phyloP scores from a whole-genome alignment of 1,140 invertebrate genomes.

The Drosophila dunni region DNA sequence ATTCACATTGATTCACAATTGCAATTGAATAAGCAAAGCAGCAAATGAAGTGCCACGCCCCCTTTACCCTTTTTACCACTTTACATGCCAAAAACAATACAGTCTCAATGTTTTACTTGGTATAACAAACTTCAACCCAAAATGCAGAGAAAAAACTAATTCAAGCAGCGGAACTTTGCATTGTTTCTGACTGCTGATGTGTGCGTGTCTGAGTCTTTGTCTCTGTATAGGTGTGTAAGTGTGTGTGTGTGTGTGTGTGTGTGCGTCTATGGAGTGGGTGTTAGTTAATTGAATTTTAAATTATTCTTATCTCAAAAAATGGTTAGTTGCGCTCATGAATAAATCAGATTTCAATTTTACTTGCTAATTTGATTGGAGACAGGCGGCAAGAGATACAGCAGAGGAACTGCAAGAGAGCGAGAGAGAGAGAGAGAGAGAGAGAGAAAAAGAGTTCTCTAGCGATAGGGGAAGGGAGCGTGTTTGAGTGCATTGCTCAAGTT shows the following conservation, averaged over 20 bases:
- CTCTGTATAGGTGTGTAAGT: constrained; percentile 1
- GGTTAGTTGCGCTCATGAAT: constrained; percentile 77
- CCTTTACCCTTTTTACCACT: not conserved
- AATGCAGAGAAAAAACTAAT: constrained; percentile 13
- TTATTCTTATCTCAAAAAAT: constrained; percentile 66
- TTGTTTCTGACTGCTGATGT: constrained; percentile 36
- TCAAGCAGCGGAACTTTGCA: constrained; percentile 31
- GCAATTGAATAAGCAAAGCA: constrained; percentile 13
- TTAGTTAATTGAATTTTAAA: constrained; percentile 81
- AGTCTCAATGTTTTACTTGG: not conserved
- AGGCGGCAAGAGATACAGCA: constrained; percentile 10
- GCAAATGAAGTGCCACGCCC: constrained; percentile 1
- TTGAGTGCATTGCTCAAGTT: constrained; percentile 43
- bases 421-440: constrained; percentile 4
- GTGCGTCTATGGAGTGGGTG: constrained; percentile 28
- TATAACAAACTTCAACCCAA: constrained; percentile 22
- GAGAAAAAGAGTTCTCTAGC: not conserved
- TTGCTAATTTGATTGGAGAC: constrained; percentile 76
- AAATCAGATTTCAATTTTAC: constrained; percentile 80
- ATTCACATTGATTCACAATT: constrained; percentile 28
- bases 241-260: constrained; percentile 20
- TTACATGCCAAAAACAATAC: constrained; percentile 21
- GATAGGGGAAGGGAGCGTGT: not conserved
- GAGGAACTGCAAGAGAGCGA: not conserved
- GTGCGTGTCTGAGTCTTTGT: not conserved